Base-by-base conservation (phyloP, 2,113 vertebrate genomes). In the Ictidomys tridecemlineatus region DNA sequence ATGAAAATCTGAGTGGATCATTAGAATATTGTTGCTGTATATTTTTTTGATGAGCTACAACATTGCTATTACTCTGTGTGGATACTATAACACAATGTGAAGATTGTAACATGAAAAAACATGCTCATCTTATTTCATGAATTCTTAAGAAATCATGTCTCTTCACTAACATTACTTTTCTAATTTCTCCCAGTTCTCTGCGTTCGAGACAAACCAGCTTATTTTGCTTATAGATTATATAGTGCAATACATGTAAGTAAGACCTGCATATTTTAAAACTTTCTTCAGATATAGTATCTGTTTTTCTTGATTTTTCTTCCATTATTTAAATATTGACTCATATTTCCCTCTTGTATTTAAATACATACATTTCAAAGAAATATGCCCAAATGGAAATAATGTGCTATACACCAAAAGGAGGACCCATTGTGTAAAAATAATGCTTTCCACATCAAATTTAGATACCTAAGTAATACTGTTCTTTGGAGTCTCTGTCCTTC, bases 231-330 rank as follows among this genome's bases (percentile, higher is more conserved):
- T 72, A 98, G 98, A 78, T 97, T 99, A 85, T 78, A 99, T 28
- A 98, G 32, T 72, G 99, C 99, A 93, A 99, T 99, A 77, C 98
- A 99, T 73, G 99, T 99, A 98, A 99, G 99, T 99, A 98, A 3
- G 8, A 84, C n/a, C 63, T 37, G 53, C n/a, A 69, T 1, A 0
- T 37, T 39, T 94, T 92, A 18, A 32, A 97, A 18, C 10, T 88
- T 94, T 86, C 28, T 93, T 18, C 20, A 90, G 45, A 82, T 96
- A 79, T 70, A 22, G 6, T 42, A 10, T 58, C 53, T 51, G 78
- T 42, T 45, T 90, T 95, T 88, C 91, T 42, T 79, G 39, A 16
- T 65, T 82, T 96, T 80, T 61, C 22, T 92, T 96, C 8, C 17
- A 45, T 45, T 53, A 95, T 83, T 88, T 95, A 86, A 85, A 39